phyloP scores from a whole-genome alignment of 2,797 vertebrate genomes.

The Poeciliopsis presidionis region DNA sequence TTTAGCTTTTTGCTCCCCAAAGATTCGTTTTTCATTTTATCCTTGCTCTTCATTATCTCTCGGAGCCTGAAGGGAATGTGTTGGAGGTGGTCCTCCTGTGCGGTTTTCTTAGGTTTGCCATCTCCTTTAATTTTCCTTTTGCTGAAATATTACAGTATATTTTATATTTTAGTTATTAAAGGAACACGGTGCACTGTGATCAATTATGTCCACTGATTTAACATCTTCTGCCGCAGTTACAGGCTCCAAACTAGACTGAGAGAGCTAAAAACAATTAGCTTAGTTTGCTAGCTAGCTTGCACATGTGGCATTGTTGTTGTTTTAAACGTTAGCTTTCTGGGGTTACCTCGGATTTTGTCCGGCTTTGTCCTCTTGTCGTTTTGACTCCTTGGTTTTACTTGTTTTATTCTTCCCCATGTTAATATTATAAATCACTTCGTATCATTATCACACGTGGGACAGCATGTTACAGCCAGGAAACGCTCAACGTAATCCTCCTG shows the following conservation, averaged over 20 bases:
- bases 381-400: neutral
- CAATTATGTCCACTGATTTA: neutral
- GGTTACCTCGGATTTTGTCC: slow-evolving; percentile 57
- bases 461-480: slow-evolving; percentile 10
- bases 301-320: neutral
- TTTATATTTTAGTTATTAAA: neutral
- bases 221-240: neutral
- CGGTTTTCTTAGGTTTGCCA: slow-evolving; percentile 75
- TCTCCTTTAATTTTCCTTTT: slow-evolving; percentile 73
- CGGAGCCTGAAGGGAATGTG: slow-evolving; percentile 91
- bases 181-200: neutral
- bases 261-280: slow-evolving; percentile 31
- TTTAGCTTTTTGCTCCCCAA: slow-evolving; percentile 62
- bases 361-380: slow-evolving; percentile 27
- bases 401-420: neutral
- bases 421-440: neutral
- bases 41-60: slow-evolving; percentile 89
- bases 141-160: slow-evolving; percentile 28
- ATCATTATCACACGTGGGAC: slow-evolving; percentile 43
- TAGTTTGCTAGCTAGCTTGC: slow-evolving; percentile 17
- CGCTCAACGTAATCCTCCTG: slow-evolving; percentile 15
- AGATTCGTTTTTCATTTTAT: slow-evolving; percentile 79
- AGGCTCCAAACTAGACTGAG: neutral
- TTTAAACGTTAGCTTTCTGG: neutral
- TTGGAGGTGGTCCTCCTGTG: slow-evolving; percentile 82